These are phyloP conservation scores for Osmoderma eremita DNA, from an alignment of 2,888 invertebrate species.

Conservation along the genomic window DNA sequence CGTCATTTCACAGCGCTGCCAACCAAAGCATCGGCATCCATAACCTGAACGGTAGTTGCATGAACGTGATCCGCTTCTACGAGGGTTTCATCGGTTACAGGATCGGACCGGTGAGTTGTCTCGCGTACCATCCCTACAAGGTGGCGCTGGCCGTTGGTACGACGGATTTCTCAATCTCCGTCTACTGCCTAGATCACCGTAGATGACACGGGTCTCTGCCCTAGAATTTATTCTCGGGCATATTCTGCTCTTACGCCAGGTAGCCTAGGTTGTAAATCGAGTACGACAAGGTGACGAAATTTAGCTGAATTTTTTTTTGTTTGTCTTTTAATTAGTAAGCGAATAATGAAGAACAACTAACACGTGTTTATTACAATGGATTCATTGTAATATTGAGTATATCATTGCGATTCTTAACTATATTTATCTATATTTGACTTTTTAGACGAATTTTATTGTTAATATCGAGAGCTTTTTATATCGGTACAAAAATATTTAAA, in stretches of 20 bases:
- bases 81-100: slow-evolving; percentile 92
- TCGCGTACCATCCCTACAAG: slow-evolving; percentile 90
- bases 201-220: slow-evolving; percentile 71
- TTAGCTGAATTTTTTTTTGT: slow-evolving; percentile 16
- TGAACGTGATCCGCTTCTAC: slow-evolving; percentile 87
- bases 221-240: slow-evolving; percentile 43
- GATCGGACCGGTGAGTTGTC: slow-evolving; percentile 86
- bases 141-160: slow-evolving; percentile 87
- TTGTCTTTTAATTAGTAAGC: too few relatives aligned
- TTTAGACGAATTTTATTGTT: too few relatives aligned
- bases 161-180: slow-evolving; percentile 84
- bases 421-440: too few relatives aligned
- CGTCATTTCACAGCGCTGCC: slow-evolving; percentile 75
- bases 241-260: slow-evolving; percentile 40
- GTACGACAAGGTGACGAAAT: not conserved
- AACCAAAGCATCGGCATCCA: slow-evolving; percentile 83
- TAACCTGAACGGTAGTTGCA: slow-evolving; percentile 75
- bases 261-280: slow-evolving; percentile 23
- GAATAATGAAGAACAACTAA: too few relatives aligned
- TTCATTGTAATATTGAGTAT: too few relatives aligned
- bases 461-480: too few relatives aligned
- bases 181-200: slow-evolving; percentile 78
- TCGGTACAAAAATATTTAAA: too few relatives aligned
- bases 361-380: too few relatives aligned
- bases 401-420: too few relatives aligned